Percentiles rank a stretch among this genome's conserved stretches.
These are phyloP conservation scores for Nowickia ferox DNA, from an alignment of 2,888 invertebrate genomes.

Conservation along the genomic window DNA sequence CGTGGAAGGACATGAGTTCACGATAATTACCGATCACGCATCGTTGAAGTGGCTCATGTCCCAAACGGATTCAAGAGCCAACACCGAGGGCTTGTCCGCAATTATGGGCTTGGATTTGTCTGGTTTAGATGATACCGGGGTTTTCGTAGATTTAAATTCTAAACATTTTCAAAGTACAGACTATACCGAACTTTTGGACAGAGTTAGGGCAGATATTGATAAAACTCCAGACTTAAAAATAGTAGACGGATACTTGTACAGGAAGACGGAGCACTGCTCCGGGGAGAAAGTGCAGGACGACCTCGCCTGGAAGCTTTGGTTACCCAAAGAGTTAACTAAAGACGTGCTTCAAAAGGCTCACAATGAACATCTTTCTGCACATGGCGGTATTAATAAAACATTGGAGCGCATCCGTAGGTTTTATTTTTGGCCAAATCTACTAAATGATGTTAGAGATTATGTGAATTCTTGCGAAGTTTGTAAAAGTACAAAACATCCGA, in stretches of 20 bases:
- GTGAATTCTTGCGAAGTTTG: constrained; percentile 13
- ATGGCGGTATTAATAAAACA: constrained; percentile 55
- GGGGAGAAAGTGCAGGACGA: constrained; percentile 27
- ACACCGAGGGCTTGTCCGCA: constrained; percentile 4
- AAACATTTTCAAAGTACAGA: constrained; percentile 38
- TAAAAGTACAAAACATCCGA: constrained; percentile 52
- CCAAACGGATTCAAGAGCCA: not conserved
- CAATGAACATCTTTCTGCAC: constrained; percentile 23
- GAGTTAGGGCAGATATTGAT: constrained; percentile 13
- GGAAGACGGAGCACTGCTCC: constrained; percentile 22
- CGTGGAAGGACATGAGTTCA: constrained; percentile 13
- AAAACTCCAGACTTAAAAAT: constrained; percentile 49
- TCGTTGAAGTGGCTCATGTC: not conserved
- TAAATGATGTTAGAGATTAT: constrained; percentile 4
- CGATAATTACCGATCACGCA: not conserved
- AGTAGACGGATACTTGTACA: constrained; percentile 40
- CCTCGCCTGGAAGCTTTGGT: constrained; percentile 53
- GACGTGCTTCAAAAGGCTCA: constrained; percentile 8
- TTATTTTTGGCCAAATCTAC: constrained; percentile 12
- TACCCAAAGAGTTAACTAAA: constrained; percentile 28
- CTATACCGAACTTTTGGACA: not conserved
- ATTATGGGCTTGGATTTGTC: not conserved
- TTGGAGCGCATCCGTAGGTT: constrained; percentile 35
- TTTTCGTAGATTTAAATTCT: constrained; percentile 52
- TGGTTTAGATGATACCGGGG: not conserved